Conservation (phyloP, 2,113 vertebrate genomes). For the Dasyornis broadbenti region DNA sequence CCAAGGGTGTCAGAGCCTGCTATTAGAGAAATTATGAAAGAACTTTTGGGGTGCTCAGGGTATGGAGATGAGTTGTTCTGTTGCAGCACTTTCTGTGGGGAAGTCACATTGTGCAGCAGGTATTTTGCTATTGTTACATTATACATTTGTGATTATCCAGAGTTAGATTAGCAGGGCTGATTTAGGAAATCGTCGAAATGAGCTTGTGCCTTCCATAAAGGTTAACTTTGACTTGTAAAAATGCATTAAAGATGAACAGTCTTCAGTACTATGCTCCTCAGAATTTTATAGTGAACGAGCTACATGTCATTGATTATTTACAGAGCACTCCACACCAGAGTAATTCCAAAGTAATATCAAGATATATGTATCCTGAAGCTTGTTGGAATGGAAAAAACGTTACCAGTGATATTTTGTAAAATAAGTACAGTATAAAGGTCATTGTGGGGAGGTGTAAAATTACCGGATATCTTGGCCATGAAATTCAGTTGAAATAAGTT, state of each 20-base stretch:
- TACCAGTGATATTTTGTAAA: slow-evolving; percentile 63
- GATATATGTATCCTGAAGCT: slow-evolving; percentile 57
- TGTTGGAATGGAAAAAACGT: slow-evolving; percentile 62
- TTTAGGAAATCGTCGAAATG: slow-evolving; percentile 18
- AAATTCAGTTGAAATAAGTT: slow-evolving; percentile 63
- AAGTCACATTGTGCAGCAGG: not conserved
- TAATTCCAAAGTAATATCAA: slow-evolving; percentile 60
- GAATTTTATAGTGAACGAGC: slow-evolving; percentile 56
- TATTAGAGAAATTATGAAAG: not conserved
- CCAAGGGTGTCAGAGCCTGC: not conserved
- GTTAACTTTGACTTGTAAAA: slow-evolving; percentile 64
- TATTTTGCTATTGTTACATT: not conserved
- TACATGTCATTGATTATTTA: slow-evolving; percentile 65
- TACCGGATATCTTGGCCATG: slow-evolving; percentile 57
- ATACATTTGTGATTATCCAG: not conserved
- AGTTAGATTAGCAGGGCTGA: slow-evolving; percentile 18
- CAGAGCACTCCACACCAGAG: slow-evolving; percentile 32
- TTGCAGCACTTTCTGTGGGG: not conserved
- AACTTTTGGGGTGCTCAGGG: not conserved
- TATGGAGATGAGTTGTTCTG: not conserved
- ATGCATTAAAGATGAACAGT: slow-evolving; percentile 52
- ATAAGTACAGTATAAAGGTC: slow-evolving; percentile 65
- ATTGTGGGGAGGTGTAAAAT: slow-evolving; percentile 56
- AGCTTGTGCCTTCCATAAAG: slow-evolving; percentile 43
- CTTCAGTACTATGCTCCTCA: slow-evolving; percentile 24